Evolutionary conservation across 1,140 invertebrate species (phyloP).

Genomic region (Anastatus disparis): DNA sequence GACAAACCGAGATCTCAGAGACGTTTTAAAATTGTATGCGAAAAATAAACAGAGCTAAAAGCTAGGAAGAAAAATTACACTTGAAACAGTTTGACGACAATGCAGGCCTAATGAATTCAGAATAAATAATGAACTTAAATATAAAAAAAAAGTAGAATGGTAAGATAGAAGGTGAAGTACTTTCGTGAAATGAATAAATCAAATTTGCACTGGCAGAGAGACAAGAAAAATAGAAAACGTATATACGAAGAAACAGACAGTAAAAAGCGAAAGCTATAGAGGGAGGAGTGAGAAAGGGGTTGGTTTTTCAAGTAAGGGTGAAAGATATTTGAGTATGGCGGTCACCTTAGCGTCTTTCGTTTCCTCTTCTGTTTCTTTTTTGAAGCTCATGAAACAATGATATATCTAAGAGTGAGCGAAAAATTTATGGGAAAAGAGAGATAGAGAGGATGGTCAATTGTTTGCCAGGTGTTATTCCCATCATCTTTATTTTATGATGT

Average conservation of each 20-base stretch:
- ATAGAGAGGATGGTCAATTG: not conserved
- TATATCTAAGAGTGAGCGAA: not conserved
- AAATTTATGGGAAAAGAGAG: constrained; percentile 11
- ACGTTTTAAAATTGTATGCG: no score
- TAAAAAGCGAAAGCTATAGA: no score
- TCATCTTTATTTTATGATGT: constrained; percentile 13
- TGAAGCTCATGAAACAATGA: constrained; percentile 7
- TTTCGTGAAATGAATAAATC: no score
- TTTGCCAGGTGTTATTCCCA: constrained; percentile 18
- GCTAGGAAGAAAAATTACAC: constrained; percentile 12
- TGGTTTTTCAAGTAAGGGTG: not conserved
- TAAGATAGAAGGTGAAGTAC: not conserved
- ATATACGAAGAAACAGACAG: not conserved
- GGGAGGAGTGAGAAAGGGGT: constrained; percentile 44
- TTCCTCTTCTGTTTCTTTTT: not conserved
- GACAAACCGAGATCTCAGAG: no score
- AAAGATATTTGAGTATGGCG: not conserved
- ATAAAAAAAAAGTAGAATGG: not conserved
- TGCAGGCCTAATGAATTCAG: not conserved
- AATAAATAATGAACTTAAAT: constrained; percentile 3
- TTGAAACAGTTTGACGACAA: not conserved
- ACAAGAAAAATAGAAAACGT: no score
- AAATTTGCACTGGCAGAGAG: no score
- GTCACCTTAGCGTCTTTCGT: no score
- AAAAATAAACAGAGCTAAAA: constrained; percentile 43